Evolutionary conservation across 2,797 vertebrate species (phyloP).

Genomic region (Threskiornis aethiopicus): DNA sequence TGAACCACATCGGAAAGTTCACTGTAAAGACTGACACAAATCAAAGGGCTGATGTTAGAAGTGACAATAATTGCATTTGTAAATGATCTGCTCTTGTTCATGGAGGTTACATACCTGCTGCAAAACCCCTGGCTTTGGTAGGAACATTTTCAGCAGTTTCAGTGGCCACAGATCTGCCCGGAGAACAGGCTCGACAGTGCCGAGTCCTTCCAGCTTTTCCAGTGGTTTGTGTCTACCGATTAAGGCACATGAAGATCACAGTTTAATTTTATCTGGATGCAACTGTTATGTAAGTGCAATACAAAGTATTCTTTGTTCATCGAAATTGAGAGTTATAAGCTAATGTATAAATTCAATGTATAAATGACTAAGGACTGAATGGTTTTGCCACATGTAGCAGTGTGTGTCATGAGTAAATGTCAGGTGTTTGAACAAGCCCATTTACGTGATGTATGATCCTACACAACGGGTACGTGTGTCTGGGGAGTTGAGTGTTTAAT

Average conservation of each 20-base stretch:
- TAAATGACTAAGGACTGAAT: background rate
- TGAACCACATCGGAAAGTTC: background rate
- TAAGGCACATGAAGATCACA: background rate
- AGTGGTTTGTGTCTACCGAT: background rate
- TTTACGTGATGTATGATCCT: accelerated
- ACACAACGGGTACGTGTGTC: accelerated
- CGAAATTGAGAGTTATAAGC: background rate
- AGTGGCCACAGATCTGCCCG: background rate
- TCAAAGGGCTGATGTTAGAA: background rate
- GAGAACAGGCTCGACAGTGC: background rate
- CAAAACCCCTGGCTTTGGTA: background rate
- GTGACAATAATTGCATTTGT: background rate
- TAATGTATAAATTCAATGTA: background rate
- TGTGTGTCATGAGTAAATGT: background rate
- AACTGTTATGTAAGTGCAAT: background rate
- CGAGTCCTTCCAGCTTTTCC: background rate
- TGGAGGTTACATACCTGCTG: background rate
- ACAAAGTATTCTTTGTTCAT: background rate
- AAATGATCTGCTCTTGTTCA: background rate
- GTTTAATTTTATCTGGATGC: background rate
- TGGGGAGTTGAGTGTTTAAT: background rate
- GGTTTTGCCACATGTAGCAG: background rate
- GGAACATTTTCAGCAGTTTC: background rate
- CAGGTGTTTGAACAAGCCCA: background rate
- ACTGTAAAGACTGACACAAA: background rate